Evolutionary conservation across 2,888 invertebrate genomes (phyloP).

Genomic region (Corythucha ciliata): DNA sequence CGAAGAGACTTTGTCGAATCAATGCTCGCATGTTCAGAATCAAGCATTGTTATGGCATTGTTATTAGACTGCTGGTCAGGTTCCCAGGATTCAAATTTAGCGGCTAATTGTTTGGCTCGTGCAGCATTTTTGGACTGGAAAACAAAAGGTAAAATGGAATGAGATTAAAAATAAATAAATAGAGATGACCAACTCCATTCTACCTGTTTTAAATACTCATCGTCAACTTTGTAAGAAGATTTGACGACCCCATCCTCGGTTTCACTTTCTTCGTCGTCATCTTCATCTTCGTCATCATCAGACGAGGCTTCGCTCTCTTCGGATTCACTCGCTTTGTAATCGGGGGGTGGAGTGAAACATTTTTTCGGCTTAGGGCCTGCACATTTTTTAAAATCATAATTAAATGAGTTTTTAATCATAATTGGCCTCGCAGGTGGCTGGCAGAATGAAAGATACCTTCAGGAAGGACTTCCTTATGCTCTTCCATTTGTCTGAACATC

Average conservation of each 20-base stretch:
- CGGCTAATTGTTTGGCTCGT: constrained; percentile 71
- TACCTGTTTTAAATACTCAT: constrained; percentile 61
- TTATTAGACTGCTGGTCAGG: constrained; percentile 47
- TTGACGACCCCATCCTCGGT: constrained; percentile 40
- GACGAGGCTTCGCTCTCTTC: constrained; percentile 41
- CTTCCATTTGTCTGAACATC: constrained; percentile 83
- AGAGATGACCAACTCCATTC: constrained; percentile 1
- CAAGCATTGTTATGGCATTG: constrained; percentile 44
- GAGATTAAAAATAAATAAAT: neutral
- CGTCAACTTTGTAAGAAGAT: constrained; percentile 49
- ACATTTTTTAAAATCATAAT: constrained; percentile 1
- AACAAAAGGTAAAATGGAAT: neutral
- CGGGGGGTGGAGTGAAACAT: constrained; percentile 82
- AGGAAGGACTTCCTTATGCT: constrained; percentile 47
- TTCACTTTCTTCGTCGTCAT: constrained; percentile 41
- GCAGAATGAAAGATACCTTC: constrained; percentile 41
- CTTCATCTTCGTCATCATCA: constrained; percentile 44
- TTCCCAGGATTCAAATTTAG: constrained; percentile 83
- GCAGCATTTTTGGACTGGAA: constrained; percentile 46
- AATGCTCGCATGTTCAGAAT: constrained; percentile 53
- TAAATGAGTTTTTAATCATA: too few species aligned
- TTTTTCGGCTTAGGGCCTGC: constrained; percentile 72
- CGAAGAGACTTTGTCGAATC: constrained; percentile 67
- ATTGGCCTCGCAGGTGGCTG: too few species aligned
- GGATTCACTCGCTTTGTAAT: constrained; percentile 43